Base-by-base conservation (phyloP, 2,888 invertebrate genomes). In the Polydrusus cervinus region DNA sequence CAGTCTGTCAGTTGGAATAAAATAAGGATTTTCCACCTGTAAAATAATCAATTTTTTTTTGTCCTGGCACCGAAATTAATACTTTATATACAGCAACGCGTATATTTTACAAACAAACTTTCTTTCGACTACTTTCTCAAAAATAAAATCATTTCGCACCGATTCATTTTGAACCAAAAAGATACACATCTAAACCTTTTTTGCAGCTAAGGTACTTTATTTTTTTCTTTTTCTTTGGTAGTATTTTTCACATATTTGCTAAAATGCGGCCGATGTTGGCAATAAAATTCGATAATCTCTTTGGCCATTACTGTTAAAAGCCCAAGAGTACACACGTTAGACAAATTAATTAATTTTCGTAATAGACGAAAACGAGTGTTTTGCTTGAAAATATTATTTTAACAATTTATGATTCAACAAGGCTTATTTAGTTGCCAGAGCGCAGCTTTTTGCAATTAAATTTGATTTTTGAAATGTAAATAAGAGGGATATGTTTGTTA, bases 331-430 rank as follows among this genome's bases (percentile, higher is more conserved):
- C n/a, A 57, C 57, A 57, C 57, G 57, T 30, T 30, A 7, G 38
- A 34, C 57, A 57, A 57, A 38, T 57, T 57, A 57, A 57, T 57
- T 57, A 57, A 57, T 57, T 38, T 57, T 57, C 7, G 57, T 34
- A 16, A 16, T 14, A 57, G 34, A 57, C 11, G 16, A 38, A 16
- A 57, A 57, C 57, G 57, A 14, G 38, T 57, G 38, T 38, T 57
- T 10, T 38, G 57, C 53, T 34, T 57, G 16, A 38, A 38, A 57
- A 38, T 34, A 10, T 38, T 16, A 57, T 57, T 57, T 16, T 34
- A n/a, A 38, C 34, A 57, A 57, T 57, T 34, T 57, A 16, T 57
- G 57, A 16, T 57, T 38, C 10, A 38, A 57, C 34, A 5, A 57
- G 57, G 14, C 55, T 38, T 57, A 38, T 57, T 38, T 38, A 2